These are phyloP conservation scores for Agrochola circellaris DNA, from an alignment of 2,888 invertebrate genomes.

Conservation along the genomic window DNA sequence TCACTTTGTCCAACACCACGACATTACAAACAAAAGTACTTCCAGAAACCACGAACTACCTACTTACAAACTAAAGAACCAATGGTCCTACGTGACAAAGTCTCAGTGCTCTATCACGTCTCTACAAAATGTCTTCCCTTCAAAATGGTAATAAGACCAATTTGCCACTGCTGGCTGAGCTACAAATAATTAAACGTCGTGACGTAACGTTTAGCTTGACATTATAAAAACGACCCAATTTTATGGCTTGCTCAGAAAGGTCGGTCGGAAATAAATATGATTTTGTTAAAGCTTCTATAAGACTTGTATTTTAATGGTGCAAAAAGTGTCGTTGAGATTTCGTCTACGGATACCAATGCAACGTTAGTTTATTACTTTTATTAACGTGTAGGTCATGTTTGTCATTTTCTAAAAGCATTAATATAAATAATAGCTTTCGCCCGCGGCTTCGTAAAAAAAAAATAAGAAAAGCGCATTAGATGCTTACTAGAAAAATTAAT, in stretches of 20 bases:
- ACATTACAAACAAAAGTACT: too few species aligned
- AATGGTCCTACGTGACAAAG: conserved; percentile 69
- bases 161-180: conserved; percentile 73
- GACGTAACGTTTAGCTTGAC: conserved; percentile 66
- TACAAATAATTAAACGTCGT: conserved; percentile 79
- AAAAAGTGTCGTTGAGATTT: too few species aligned
- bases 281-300: background rate
- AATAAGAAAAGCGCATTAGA: too few species aligned
- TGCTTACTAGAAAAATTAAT: too few species aligned
- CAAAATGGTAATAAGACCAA: conserved; percentile 75
- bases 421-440: too few species aligned
- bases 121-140: conserved; percentile 77
- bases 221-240: conserved; percentile 71
- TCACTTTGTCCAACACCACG: too few species aligned
- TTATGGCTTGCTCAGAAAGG: conserved; percentile 47
- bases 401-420: background rate
- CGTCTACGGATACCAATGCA: too few species aligned
- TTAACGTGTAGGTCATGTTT: background rate
- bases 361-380: too few species aligned
- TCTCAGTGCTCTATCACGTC: conserved; percentile 76
- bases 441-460: too few species aligned
- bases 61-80: background rate
- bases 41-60: too few species aligned
- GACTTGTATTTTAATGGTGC: too few species aligned
- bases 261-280: conserved; percentile 21